These are phyloP conservation scores for Lophura nycthemera DNA, from an alignment of 2,113 vertebrate genomes.

Conservation along the genomic window DNA sequence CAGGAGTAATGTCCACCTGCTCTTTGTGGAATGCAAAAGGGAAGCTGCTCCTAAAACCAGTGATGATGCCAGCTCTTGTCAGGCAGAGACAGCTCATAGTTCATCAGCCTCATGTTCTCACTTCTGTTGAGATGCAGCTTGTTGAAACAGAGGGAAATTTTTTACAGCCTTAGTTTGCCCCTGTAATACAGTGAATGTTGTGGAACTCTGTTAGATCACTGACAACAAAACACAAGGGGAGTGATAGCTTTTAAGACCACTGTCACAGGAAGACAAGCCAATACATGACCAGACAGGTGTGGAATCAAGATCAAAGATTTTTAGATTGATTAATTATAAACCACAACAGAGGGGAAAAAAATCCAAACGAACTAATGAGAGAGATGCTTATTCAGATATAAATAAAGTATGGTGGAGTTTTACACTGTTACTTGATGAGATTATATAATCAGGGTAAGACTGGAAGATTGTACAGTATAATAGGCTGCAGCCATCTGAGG, in stretches of 20 bases:
- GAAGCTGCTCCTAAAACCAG: neutral
- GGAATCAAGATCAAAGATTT: conserved; percentile 50
- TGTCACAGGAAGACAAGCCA: conserved; percentile 16
- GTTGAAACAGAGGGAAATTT: neutral
- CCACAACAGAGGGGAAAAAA: neutral
- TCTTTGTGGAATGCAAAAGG: neutral
- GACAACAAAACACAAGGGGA: neutral
- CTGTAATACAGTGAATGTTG: neutral
- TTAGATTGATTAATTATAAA: conserved; percentile 14
- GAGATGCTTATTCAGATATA: neutral
- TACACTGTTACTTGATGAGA: neutral
- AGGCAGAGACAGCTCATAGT: neutral
- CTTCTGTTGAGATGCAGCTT: neutral
- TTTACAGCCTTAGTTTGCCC: conserved; percentile 1
- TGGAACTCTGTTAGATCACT: neutral
- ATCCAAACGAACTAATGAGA: neutral
- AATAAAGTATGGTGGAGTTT: neutral
- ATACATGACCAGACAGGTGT: conserved; percentile 39
- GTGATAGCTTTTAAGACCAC: neutral
- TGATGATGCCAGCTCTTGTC: neutral
- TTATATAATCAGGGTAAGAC: neutral
- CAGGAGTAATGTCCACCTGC: neutral
- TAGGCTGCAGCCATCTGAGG: neutral
- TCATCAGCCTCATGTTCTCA: neutral
- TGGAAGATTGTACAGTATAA: neutral